These are phyloP conservation scores for Lynx canadensis DNA, from an alignment of 2,113 vertebrate species.

Conservation along the genomic window DNA sequence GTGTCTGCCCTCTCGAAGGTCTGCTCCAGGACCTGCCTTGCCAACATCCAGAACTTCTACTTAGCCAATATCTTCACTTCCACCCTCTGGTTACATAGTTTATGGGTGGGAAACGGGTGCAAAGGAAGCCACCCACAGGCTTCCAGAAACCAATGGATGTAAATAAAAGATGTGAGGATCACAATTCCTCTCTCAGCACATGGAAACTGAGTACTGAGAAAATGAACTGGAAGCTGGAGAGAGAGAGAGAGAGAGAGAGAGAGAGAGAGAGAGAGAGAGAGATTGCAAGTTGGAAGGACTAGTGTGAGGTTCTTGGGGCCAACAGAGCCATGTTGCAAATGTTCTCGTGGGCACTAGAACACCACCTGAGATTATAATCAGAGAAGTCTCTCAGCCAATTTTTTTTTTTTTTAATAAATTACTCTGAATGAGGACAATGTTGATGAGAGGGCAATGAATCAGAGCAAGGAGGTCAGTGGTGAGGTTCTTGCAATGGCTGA, in stretches of 20 bases:
- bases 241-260: background rate
- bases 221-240: background rate
- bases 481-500: background rate
- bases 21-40: background rate
- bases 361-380: background rate
- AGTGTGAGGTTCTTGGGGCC: background rate
- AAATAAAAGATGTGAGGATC: background rate
- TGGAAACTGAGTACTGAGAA: background rate
- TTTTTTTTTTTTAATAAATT: background rate
- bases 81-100: background rate
- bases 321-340: background rate
- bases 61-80: background rate
- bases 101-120: background rate
- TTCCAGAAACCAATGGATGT: background rate
- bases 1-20: too few species aligned
- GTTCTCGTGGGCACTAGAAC: background rate
- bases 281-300: background rate
- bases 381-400: background rate
- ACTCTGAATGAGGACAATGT: background rate
- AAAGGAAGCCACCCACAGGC: background rate
- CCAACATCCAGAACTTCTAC: background rate
- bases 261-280: background rate
- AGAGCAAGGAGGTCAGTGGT: background rate
- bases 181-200: background rate
- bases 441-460: background rate